Percentiles rank a stretch among this genome's conserved stretches.
These are phyloP conservation scores for Eupelmus urozonus DNA, from an alignment of 2,888 invertebrate genomes.

Conservation along the genomic window DNA sequence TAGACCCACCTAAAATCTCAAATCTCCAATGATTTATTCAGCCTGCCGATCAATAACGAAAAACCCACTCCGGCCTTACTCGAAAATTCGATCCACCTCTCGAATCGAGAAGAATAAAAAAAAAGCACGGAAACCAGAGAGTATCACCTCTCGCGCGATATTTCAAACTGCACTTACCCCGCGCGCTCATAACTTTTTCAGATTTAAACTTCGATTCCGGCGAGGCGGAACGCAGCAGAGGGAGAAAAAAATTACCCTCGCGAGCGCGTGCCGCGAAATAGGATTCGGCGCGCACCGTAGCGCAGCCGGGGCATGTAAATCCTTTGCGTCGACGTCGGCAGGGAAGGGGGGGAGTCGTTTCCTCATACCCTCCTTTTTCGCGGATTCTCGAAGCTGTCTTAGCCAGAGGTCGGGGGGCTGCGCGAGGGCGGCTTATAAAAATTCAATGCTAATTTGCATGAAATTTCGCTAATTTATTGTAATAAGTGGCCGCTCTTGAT, in stretches of 20 bases:
- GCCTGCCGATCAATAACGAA: constrained; percentile 8
- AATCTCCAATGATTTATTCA: constrained; percentile 16
- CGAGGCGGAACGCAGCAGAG: not conserved
- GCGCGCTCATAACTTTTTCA: constrained; percentile 45
- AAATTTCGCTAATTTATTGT: constrained; percentile 50
- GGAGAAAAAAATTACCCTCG: constrained; percentile 23
- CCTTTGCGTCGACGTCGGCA: not conserved
- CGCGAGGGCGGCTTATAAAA: constrained; percentile 40
- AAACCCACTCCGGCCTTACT: not conserved
- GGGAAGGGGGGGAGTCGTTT: not conserved
- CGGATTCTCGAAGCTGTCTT: constrained; percentile 26
- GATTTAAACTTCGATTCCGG: constrained; percentile 47
- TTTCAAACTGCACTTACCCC: constrained; percentile 39
- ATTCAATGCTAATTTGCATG: constrained; percentile 51
- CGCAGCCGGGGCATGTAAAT: constrained; percentile 23
- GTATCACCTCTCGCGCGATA: not conserved
- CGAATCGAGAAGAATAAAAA: constrained; percentile 1
- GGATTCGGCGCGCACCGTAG: constrained; percentile 6
- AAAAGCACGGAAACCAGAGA: not conserved
- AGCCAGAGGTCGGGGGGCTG: constrained; percentile 17
- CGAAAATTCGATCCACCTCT: constrained; percentile 12
- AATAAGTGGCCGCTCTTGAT: constrained; percentile 41
- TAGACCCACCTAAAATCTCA: too few relatives aligned
- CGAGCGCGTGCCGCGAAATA: constrained; percentile 28
- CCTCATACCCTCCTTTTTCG: not conserved